phyloP scores from a whole-genome alignment of 2,797 vertebrate genomes.

The Tadarida brasiliensis region DNA sequence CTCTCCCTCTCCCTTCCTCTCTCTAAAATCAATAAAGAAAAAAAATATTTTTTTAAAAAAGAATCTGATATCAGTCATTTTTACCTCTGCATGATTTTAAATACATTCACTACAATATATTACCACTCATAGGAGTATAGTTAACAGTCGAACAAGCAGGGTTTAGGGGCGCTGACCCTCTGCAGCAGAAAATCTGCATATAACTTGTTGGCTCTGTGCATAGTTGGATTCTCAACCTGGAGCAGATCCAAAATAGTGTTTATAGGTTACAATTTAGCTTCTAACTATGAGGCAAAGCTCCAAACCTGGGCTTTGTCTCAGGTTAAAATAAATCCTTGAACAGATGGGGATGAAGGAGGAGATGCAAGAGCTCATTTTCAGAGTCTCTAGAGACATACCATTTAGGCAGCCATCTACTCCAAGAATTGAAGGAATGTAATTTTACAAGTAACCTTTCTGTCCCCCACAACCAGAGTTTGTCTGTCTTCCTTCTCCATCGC shows the following conservation, averaged over 20 bases:
- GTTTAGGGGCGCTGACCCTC: background rate
- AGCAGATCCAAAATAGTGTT: background rate
- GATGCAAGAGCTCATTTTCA: background rate
- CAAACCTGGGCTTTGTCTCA: slow-evolving; percentile 51
- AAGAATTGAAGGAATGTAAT: slow-evolving; percentile 28
- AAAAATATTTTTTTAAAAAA: background rate
- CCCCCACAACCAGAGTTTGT: background rate
- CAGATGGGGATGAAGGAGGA: background rate
- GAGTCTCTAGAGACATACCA: background rate
- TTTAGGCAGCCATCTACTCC: background rate
- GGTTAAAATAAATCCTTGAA: slow-evolving; percentile 17
- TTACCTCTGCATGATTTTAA: slow-evolving; percentile 53
- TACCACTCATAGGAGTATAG: background rate
- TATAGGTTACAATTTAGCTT: slow-evolving; percentile 45
- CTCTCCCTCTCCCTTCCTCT: too few species aligned
- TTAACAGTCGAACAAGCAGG: background rate
- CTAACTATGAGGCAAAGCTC: background rate
- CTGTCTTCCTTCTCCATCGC: background rate
- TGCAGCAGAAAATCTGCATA: background rate
- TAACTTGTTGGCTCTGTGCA: background rate
- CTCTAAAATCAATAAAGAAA: too few species aligned
- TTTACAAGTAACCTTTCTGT: slow-evolving; percentile 25
- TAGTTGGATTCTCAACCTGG: background rate
- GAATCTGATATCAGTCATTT: background rate
- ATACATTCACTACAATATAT: background rate